Percentiles rank a stretch among this genome's conserved stretches.
phyloP scores from a whole-genome alignment of 2,888 invertebrate genomes.

The Malthinus seriepunctatus region DNA sequence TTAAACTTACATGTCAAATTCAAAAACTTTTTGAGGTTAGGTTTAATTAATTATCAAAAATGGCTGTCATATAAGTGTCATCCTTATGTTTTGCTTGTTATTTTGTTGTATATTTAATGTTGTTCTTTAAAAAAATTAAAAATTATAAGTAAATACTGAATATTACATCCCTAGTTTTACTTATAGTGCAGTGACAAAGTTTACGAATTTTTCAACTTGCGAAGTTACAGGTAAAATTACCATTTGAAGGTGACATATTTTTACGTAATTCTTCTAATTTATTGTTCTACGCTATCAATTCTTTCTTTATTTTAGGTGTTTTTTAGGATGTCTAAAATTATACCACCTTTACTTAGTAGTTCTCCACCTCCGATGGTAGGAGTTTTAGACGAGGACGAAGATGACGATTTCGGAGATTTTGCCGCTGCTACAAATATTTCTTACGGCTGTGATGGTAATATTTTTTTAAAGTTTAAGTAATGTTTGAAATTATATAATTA shows the following conservation, averaged over 20 bases:
- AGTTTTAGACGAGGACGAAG: conserved; percentile 53
- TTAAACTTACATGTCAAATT: background rate
- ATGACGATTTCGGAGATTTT: conserved; percentile 67
- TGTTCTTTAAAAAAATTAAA: background rate
- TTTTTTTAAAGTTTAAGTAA: background rate
- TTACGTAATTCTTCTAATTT: conserved; percentile 13
- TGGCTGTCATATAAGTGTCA: conserved; percentile 14
- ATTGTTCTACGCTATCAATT: background rate
- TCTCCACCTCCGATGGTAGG: conserved; percentile 61
- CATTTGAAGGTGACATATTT: conserved; percentile 27
- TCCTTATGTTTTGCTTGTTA: conserved; percentile 9
- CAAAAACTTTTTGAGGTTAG: conserved; percentile 1
- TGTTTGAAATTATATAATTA: conserved; percentile 12
- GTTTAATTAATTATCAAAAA: background rate
- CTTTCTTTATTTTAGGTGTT: background rate
- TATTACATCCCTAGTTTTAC: background rate
- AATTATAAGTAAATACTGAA: background rate
- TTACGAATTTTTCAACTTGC: background rate
- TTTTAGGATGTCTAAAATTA: conserved; percentile 53
- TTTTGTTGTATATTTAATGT: background rate
- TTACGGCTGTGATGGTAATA: conserved; percentile 47
- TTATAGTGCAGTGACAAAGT: background rate
- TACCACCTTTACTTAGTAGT: conserved; percentile 61
- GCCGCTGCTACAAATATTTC: conserved; percentile 54
- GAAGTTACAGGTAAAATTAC: conserved; percentile 10